These are phyloP conservation scores for Chaetodon auriga DNA, from an alignment of 2,113 vertebrate genomes.

Conservation along the genomic window DNA sequence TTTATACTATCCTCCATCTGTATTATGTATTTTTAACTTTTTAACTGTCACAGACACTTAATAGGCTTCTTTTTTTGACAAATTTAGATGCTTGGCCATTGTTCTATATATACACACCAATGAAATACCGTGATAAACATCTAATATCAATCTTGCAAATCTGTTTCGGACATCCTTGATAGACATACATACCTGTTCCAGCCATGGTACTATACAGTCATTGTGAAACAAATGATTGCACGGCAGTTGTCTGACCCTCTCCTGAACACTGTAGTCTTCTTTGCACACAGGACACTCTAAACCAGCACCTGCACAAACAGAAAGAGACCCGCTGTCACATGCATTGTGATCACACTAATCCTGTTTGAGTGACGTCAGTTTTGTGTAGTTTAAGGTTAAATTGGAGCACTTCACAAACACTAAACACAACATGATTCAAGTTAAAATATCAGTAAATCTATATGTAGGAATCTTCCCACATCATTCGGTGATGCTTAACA, in stretches of 20 bases:
- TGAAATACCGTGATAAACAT: too few species aligned
- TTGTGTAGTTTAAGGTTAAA: background rate
- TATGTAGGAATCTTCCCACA: background rate
- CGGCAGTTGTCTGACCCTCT: conserved; percentile 93
- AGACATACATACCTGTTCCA: conserved; percentile 91
- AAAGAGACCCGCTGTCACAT: conserved; percentile 5
- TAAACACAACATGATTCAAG: background rate
- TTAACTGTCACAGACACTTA: too few species aligned
- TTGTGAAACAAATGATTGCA: conserved; percentile 99
- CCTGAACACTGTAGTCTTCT: conserved; percentile 93
- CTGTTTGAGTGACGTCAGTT: conserved; percentile 2
- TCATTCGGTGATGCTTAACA: background rate
- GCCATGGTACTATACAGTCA: conserved; percentile 97
- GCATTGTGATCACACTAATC: background rate
- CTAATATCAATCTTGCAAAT: too few species aligned
- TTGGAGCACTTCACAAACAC: background rate
- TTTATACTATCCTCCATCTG: too few species aligned
- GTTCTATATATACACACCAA: too few species aligned
- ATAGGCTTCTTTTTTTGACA: too few species aligned
- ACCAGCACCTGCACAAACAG: conserved; percentile 87
- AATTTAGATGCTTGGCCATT: too few species aligned
- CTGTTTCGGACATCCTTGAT: background rate
- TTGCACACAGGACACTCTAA: conserved; percentile 98
- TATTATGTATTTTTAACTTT: too few species aligned
- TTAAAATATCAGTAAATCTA: background rate